Evolutionary conservation across 2,113 vertebrate genomes (phyloP), one percentile per base, ranked within the genome.

Genomic region (Eubucco bourcierii): DNA sequence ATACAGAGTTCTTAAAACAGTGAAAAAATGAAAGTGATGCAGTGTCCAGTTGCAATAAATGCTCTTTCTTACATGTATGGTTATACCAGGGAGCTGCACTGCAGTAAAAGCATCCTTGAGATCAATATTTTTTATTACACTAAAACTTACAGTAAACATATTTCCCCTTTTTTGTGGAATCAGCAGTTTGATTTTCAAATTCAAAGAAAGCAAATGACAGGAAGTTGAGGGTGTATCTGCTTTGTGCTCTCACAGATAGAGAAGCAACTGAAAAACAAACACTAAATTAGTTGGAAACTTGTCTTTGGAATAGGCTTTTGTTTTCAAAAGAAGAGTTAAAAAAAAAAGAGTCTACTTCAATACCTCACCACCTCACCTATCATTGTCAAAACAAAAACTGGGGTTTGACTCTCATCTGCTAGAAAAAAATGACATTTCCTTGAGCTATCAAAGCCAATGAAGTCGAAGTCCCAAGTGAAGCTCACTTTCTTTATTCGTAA

Each of bases 151-250:
- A 52, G 12, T 9, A 55, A 87, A 91, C 84, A 29, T 46, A 72
- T 70, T 87, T 59, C 23, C 14, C 1, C 44, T 68, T 80, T 74
- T 92, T 46, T 70, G 90, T 47, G 41, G 59, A 63, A 87, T 74
- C 71, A 85, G 63, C 74, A 71, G 19, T 89, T 79, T 37, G 28
- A 70, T 58, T 87, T 87, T 82, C 66, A 89, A 87, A 77, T 44
- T 87, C 31, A 78, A 90, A 93, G 77, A 58, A 65, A 75, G 23
- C 55, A 92, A 94, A 60, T 70, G 15, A 82, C 74, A 92, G 86
- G 90, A 92, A 90, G 84, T 7, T 5, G 50, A 76, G 74, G 74
- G 55, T 76, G 39, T 31, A 73, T 89, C 90, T 90, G 46, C 75
- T 55, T 67, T 56, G 50, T 34, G 73, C 80, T 84, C 73, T 59